phyloP scores from a whole-genome alignment of 2,888 invertebrate species.

The Teleogryllus oceanicus region DNA sequence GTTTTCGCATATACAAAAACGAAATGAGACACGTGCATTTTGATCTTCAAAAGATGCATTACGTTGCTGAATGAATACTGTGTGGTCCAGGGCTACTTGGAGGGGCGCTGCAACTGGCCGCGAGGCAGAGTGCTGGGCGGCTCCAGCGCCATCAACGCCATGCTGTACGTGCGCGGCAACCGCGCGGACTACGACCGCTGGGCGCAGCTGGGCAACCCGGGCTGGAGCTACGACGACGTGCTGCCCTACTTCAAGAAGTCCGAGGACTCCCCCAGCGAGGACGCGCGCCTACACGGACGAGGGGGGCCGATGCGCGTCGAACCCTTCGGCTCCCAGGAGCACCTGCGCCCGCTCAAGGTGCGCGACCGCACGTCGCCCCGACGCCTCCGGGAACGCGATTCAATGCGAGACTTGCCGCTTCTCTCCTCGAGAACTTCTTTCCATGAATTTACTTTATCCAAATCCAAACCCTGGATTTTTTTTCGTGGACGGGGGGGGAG shows the following conservation, averaged over 20 bases:
- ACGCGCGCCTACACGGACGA: constrained; percentile 51
- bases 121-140: constrained; percentile 65
- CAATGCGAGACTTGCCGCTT: too few relatives aligned
- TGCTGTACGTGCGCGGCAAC: constrained; percentile 64
- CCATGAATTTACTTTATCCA: too few relatives aligned
- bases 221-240: constrained; percentile 57
- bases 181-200: constrained; percentile 62
- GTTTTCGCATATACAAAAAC: too few relatives aligned
- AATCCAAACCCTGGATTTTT: too few relatives aligned
- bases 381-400: constrained; percentile 35
- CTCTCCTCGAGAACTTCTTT: too few relatives aligned
- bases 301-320: not conserved
- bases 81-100: constrained; percentile 45
- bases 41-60: too few relatives aligned
- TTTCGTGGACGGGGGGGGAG: too few relatives aligned
- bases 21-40: too few relatives aligned
- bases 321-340: not conserved
- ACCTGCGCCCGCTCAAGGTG: not conserved
- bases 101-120: constrained; percentile 53
- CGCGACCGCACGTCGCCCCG: not conserved
- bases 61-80: constrained; percentile 28
- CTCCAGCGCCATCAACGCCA: constrained; percentile 59
- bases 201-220: constrained; percentile 57
- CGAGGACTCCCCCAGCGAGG: constrained; percentile 43
- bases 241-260: constrained; percentile 49